A percentile compares a stretch with the other conserved stretches of the same genome.
These are phyloP conservation scores for Molossus molossus DNA, from an alignment of 2,797 vertebrate species.

Conservation along the genomic window DNA sequence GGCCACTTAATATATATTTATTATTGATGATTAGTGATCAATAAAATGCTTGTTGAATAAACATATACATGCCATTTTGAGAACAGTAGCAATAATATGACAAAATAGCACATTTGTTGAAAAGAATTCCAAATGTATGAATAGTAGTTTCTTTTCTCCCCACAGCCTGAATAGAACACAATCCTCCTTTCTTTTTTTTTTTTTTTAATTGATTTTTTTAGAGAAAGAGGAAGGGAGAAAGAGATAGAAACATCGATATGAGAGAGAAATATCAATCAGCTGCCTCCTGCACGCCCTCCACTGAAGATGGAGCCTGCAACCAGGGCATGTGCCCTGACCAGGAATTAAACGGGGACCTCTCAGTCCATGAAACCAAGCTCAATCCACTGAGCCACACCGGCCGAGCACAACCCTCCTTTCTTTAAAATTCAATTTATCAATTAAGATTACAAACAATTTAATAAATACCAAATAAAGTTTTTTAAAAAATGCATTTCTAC, in stretches of 20 bases:
- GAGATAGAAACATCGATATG: no score
- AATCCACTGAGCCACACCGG: no score
- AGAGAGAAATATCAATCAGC: no score
- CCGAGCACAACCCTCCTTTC: background rate
- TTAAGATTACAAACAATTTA: background rate
- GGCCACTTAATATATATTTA: background rate
- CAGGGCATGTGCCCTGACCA: no score
- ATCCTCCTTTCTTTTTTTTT: background rate
- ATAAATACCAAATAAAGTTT: background rate
- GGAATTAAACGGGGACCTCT: no score
- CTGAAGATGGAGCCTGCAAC: no score
- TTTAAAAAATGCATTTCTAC: background rate
- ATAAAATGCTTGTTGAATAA: conserved; percentile 35
- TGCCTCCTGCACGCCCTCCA: no score
- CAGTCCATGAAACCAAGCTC: no score
- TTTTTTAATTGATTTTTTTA: no score
- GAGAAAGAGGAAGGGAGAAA: no score
- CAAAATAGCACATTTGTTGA: background rate
- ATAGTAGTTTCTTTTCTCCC: background rate
- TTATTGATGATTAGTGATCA: background rate
- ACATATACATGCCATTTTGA: background rate
- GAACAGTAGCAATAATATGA: background rate
- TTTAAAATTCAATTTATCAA: background rate
- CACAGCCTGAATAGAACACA: background rate
- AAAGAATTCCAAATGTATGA: conserved; percentile 44